These are phyloP conservation scores for Cuniculus paca DNA, from an alignment of 2,797 vertebrate species.

Conservation along the genomic window DNA sequence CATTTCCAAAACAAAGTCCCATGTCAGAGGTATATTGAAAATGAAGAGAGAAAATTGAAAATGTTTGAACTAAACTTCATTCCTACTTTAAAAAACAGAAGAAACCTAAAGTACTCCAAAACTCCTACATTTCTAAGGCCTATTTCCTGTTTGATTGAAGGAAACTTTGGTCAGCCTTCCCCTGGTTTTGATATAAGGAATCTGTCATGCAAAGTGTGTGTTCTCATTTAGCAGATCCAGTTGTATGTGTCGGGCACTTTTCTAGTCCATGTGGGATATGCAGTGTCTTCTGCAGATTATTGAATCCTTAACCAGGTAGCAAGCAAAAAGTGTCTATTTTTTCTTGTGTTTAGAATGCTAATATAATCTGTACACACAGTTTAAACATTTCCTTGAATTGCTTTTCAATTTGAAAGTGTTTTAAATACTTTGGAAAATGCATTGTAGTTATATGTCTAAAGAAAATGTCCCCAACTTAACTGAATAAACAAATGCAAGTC, in stretches of 20 bases:
- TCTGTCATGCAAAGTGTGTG: not conserved
- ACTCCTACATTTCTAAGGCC: not conserved
- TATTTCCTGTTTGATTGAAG: not conserved
- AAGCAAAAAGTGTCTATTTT: not conserved
- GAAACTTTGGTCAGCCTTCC: not conserved
- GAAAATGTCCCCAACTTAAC: not conserved
- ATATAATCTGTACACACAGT: not conserved
- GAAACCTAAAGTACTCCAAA: not conserved
- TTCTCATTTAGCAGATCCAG: not conserved
- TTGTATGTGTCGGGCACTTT: not conserved
- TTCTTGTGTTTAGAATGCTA: not conserved
- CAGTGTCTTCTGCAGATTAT: not conserved
- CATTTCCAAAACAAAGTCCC: not conserved
- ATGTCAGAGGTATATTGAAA: not conserved
- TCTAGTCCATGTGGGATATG: not conserved
- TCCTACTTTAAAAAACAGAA: not conserved
- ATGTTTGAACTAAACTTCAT: not conserved
- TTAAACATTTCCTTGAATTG: not conserved
- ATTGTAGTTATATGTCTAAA: not conserved
- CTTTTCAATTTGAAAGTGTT: constrained; percentile 1
- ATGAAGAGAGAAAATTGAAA: not conserved
- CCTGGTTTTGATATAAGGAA: not conserved
- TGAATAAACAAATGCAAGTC: constrained; percentile 23
- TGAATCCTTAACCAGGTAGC: not conserved
- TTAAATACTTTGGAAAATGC: not conserved